Conservation (phyloP, 2,888 invertebrate species). For the Hypena proboscidalis region DNA sequence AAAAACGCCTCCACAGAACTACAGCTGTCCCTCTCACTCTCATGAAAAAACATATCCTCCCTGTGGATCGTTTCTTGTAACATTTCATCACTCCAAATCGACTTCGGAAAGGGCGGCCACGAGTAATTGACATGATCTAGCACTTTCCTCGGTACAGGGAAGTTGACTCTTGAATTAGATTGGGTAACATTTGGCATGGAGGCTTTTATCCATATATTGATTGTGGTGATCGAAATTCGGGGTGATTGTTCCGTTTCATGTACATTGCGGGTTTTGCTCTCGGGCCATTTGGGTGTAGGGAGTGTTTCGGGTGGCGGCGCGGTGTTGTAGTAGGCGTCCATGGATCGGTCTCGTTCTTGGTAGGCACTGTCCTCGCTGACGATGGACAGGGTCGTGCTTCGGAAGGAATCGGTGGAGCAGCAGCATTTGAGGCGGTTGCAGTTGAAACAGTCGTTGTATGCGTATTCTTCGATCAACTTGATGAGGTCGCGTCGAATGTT, state of each 20-base stretch:
- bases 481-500: slow-evolving; percentile 46
- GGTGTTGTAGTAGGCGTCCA: slow-evolving; percentile 11
- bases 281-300: slow-evolving; percentile 36
- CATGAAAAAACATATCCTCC: slow-evolving; percentile 13
- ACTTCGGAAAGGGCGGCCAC: slow-evolving; percentile 43
- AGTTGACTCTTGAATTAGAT: slow-evolving; percentile 14
- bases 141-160: slow-evolving; percentile 28
- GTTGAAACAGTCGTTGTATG: slow-evolving; percentile 39
- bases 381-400: slow-evolving; percentile 25
- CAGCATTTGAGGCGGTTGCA: slow-evolving; percentile 48
- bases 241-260: slow-evolving; percentile 2
- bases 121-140: slow-evolving; percentile 31
- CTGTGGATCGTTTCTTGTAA: slow-evolving; percentile 17
- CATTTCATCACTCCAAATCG: slow-evolving; percentile 42
- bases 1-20: slow-evolving; percentile 39
- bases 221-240: slow-evolving; percentile 4
- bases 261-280: slow-evolving; percentile 7
- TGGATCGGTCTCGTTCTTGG: slow-evolving; percentile 9
- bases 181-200: slow-evolving; percentile 28
- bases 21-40: slow-evolving; percentile 6
- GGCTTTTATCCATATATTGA: slow-evolving; percentile 36
- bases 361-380: slow-evolving; percentile 14
- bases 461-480: slow-evolving; percentile 44
- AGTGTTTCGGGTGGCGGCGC: slow-evolving; percentile 36
- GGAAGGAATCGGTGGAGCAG: slow-evolving; percentile 26